These are phyloP conservation scores for Caradrina clavipalpis DNA, from an alignment of 2,888 invertebrate genomes.

Conservation along the genomic window DNA sequence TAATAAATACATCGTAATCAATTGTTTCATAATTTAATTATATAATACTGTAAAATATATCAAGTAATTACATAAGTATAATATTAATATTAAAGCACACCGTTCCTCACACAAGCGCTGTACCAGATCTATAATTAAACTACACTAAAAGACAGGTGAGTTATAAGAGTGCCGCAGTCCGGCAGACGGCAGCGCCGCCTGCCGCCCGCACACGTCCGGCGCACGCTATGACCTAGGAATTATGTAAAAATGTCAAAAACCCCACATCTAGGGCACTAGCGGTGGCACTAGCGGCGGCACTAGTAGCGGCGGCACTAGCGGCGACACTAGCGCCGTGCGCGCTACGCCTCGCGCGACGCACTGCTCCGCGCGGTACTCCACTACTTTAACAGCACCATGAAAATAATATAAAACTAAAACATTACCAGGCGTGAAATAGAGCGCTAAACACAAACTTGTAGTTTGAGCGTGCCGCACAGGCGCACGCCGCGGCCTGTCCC, in stretches of 20 bases:
- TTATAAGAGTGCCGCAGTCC: not conserved
- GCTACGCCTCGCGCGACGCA: too few relatives aligned
- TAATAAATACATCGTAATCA: slow-evolving; percentile 9
- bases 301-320: not conserved
- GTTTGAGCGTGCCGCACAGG: not conserved
- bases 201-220: not conserved
- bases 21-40: slow-evolving; percentile 7
- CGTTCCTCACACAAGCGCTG: slow-evolving; percentile 18
- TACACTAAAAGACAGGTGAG: slow-evolving; percentile 30
- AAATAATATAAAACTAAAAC: slow-evolving; percentile 18
- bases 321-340: not conserved
- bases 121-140: slow-evolving; percentile 56
- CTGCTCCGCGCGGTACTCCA: too few relatives aligned
- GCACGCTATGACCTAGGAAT: slow-evolving; percentile 40
- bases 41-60: slow-evolving; percentile 54
- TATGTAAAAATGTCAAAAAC: slow-evolving; percentile 75
- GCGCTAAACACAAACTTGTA: not conserved
- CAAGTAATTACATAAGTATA: slow-evolving; percentile 17
- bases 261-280: slow-evolving; percentile 47
- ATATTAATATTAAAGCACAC: slow-evolving; percentile 36
- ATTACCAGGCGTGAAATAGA: not conserved
- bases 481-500: too few relatives aligned
- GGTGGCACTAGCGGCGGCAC: not conserved
- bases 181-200: not conserved
- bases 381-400: slow-evolving; percentile 31